phyloP scores from a whole-genome alignment of 2,113 vertebrate genomes.

The Pterocles orientalis region DNA sequence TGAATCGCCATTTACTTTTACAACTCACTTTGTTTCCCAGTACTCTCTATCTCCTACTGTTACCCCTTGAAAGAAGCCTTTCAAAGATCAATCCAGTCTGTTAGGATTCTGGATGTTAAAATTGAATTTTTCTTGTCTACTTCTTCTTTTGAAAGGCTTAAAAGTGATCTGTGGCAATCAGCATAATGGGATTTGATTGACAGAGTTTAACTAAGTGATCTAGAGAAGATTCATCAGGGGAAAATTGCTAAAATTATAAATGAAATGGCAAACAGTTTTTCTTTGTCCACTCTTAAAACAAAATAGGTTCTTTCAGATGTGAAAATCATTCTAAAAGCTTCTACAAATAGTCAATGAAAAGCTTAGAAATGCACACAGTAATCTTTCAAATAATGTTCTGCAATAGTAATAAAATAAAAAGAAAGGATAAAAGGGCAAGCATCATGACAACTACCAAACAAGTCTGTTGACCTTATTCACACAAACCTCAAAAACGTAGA shows the following conservation, averaged over 20 bases:
- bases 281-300: not conserved
- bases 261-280: not conserved
- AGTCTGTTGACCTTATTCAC: not conserved
- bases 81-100: slow-evolving; percentile 19
- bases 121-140: slow-evolving; percentile 11
- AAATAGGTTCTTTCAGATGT: not conserved
- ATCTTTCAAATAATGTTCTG: not conserved
- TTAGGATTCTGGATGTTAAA: not conserved
- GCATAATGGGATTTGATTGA: not conserved
- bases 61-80: slow-evolving; percentile 28
- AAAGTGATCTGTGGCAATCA: slow-evolving; percentile 27
- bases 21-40: slow-evolving; percentile 32
- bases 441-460: not conserved
- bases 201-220: not conserved
- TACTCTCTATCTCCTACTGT: slow-evolving; percentile 3
- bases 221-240: not conserved
- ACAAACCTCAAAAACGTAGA: not conserved
- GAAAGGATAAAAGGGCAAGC: not conserved
- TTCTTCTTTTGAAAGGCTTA: slow-evolving; percentile 7
- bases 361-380: not conserved
- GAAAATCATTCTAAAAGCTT: not conserved
- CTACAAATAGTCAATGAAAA: not conserved
- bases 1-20: slow-evolving; percentile 9
- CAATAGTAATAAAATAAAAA: not conserved
- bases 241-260: slow-evolving; percentile 6